phyloP scores from a whole-genome alignment of 2,797 vertebrate species.

The Sebastes kiyomatsui region DNA sequence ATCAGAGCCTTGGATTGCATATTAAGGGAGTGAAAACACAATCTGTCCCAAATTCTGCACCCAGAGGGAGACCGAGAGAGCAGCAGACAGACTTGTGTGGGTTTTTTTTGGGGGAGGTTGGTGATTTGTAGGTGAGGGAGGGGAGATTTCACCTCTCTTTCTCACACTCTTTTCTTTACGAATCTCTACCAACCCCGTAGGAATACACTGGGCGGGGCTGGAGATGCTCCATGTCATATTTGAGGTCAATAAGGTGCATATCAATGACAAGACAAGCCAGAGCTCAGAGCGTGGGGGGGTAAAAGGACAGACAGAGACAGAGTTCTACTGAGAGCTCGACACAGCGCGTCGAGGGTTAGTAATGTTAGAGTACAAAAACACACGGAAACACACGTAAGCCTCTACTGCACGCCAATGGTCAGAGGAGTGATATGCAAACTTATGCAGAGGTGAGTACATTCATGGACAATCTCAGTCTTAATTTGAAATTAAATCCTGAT shows the following conservation, averaged over 20 bases:
- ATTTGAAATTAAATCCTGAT: slow-evolving; percentile 48
- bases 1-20: slow-evolving; percentile 41
- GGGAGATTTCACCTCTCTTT: slow-evolving; percentile 1
- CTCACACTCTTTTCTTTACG: neutral
- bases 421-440: slow-evolving; percentile 83
- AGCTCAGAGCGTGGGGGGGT: slow-evolving; percentile 46
- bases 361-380: slow-evolving; percentile 76
- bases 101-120: neutral
- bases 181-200: neutral
- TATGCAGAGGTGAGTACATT: slow-evolving; percentile 82
- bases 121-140: neutral
- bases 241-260: slow-evolving; percentile 78
- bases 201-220: neutral
- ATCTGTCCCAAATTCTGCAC: slow-evolving; percentile 50
- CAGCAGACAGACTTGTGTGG: neutral
- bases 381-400: slow-evolving; percentile 70
- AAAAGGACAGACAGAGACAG: slow-evolving; percentile 49
- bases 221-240: slow-evolving; percentile 47
- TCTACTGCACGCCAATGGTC: slow-evolving; percentile 70
- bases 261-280: slow-evolving; percentile 71
- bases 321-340: slow-evolving; percentile 50
- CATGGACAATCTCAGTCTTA: slow-evolving; percentile 74
- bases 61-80: slow-evolving; percentile 15
- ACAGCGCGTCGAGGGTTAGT: slow-evolving; percentile 71
- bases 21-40: slow-evolving; percentile 52